A percentile compares a stretch with the other conserved stretches of the same genome.
These are phyloP conservation scores for Australoheros facetus DNA, from an alignment of 2,797 vertebrate species.

Conservation along the genomic window DNA sequence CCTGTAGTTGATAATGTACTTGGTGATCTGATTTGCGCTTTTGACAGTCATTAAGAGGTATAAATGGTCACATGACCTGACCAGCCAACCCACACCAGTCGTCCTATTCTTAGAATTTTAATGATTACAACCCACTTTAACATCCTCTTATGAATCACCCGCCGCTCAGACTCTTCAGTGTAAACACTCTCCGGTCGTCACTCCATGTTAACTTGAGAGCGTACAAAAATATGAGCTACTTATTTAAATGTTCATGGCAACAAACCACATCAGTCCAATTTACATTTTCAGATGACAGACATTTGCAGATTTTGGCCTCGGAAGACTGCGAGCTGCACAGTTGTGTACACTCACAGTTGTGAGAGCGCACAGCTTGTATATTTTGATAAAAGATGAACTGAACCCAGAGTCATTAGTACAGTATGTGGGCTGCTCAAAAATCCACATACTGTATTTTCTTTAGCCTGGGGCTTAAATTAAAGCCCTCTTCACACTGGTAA, in stretches of 20 bases:
- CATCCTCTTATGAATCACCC: constrained; percentile 41
- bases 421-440: constrained; percentile 46
- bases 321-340: constrained; percentile 19
- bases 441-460: constrained; percentile 40
- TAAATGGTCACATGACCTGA: constrained; percentile 32
- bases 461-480: constrained; percentile 48
- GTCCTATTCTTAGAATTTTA: constrained; percentile 52
- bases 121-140: constrained; percentile 46
- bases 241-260: constrained; percentile 35
- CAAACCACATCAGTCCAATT: constrained; percentile 44
- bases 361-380: constrained; percentile 26
- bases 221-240: constrained; percentile 3
- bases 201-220: constrained; percentile 22
- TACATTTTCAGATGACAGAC: constrained; percentile 36
- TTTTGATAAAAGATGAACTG: constrained; percentile 44
- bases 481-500: constrained; percentile 45
- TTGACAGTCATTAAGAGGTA: constrained; percentile 22
- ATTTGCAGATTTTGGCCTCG: constrained; percentile 24
- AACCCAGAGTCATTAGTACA: constrained; percentile 40
- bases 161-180: neutral
- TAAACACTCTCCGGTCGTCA: constrained; percentile 24
- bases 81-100: constrained; percentile 27
- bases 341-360: constrained; percentile 21
- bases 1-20: neutral
- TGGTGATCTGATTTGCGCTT: neutral